Evolutionary conservation across 1,140 invertebrate species (phyloP).

Genomic region (Pseudomyrmex dendroicus): DNA sequence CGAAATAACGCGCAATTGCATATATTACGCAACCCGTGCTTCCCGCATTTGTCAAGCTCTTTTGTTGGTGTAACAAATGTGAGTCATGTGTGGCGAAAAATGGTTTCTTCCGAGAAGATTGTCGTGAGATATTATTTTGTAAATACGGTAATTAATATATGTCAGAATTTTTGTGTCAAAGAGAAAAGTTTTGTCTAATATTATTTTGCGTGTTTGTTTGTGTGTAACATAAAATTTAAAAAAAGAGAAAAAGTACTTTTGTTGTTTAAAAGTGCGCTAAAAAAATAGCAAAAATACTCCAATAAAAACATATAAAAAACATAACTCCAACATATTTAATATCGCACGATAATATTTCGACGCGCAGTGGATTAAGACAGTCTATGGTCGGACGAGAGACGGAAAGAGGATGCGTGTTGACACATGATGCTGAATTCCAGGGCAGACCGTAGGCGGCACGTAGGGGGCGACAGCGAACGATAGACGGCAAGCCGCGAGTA

Average conservation of each 20-base stretch:
- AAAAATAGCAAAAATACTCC: not conserved
- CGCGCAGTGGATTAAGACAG: conserved; percentile 57
- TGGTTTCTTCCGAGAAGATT: no score
- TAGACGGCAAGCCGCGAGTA: conserved; percentile 56
- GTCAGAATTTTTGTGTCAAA: no score
- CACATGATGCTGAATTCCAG: conserved; percentile 52
- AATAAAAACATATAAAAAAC: not conserved
- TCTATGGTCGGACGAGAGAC: conserved; percentile 3
- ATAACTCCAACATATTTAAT: conserved; percentile 30
- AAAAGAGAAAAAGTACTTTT: no score
- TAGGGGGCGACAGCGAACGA: conserved; percentile 22
- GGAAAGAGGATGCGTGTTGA: conserved; percentile 61
- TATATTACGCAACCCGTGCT: conserved; percentile 8
- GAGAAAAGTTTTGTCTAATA: no score
- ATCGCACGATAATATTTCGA: conserved; percentile 32
- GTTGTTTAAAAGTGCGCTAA: no score
- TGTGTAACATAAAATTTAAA: no score
- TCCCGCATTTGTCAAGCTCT: conserved; percentile 17
- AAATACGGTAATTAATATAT: no score
- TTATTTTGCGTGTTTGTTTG: no score
- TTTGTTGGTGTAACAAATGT: not conserved
- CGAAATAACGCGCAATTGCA: conserved; percentile 29
- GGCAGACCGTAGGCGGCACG: conserved; percentile 2
- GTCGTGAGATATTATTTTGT: no score
- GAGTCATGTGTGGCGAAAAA: not conserved